Percentiles rank a stretch among this genome's conserved stretches.
Conservation (phyloP, 2,888 invertebrate genomes). For the Cataglyphis cursor region DNA sequence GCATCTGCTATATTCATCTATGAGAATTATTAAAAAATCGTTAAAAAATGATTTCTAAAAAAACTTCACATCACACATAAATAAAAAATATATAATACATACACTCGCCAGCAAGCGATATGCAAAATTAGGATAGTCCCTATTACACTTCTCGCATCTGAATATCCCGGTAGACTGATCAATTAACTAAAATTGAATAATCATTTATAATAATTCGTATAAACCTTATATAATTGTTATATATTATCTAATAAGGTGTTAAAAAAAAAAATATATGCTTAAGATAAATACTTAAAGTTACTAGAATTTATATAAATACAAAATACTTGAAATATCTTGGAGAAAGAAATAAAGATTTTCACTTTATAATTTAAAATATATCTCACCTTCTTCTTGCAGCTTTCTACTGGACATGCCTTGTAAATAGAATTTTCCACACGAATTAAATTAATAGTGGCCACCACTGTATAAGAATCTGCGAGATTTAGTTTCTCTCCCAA, state of each 20-base stretch:
- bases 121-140: constrained; percentile 94
- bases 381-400: constrained; percentile 96
- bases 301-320: background rate
- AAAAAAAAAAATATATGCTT: background rate
- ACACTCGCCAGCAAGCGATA: constrained; percentile 92
- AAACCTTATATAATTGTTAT: background rate
- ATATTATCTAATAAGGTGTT: background rate
- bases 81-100: constrained; percentile 85
- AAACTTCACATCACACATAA: constrained; percentile 16
- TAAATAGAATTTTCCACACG: constrained; percentile 95
- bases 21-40: background rate
- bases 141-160: constrained; percentile 98
- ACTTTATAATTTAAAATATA: constrained; percentile 5
- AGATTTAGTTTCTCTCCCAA: constrained; percentile 91
- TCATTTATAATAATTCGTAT: background rate
- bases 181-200: constrained; percentile 88
- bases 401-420: constrained; percentile 95
- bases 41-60: background rate
- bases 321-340: background rate
- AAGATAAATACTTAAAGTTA: background rate
- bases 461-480: constrained; percentile 93
- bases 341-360: background rate
- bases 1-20: constrained; percentile 96
- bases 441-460: constrained; percentile 93
- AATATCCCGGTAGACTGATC: constrained; percentile 96